Evolutionary conservation across 2,113 vertebrate genomes (phyloP).

Genomic region (Anser brachyrhynchus): DNA sequence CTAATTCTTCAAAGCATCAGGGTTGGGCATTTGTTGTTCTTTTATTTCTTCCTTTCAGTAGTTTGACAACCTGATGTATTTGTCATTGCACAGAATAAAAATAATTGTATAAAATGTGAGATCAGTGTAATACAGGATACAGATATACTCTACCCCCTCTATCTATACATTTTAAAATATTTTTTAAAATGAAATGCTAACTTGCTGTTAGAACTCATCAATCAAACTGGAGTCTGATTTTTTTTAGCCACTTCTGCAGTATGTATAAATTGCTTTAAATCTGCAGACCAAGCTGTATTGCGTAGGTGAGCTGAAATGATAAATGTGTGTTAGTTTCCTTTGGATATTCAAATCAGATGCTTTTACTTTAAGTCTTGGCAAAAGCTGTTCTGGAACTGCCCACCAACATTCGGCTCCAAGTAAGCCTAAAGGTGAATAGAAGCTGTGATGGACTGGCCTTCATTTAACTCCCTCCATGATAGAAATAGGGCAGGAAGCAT

Average conservation of each 20-base stretch:
- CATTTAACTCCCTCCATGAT: neutral
- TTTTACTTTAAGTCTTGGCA: neutral
- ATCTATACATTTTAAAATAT: neutral
- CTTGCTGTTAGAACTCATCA: constrained; percentile 15
- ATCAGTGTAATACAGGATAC: neutral
- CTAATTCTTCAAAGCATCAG: constrained; percentile 32
- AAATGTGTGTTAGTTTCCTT: neutral
- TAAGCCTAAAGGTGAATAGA: neutral
- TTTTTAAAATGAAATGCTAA: neutral
- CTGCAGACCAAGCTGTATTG: neutral
- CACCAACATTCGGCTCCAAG: neutral
- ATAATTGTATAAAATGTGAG: neutral
- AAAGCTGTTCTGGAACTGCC: constrained; percentile 15
- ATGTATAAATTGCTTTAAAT: constrained; percentile 4
- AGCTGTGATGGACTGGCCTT: neutral
- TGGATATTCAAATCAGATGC: neutral
- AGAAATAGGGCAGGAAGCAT: neutral
- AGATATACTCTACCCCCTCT: neutral
- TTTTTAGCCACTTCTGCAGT: neutral
- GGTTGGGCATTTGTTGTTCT: neutral
- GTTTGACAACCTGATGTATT: neutral
- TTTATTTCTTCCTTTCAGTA: neutral
- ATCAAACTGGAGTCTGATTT: neutral
- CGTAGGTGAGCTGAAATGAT: neutral
- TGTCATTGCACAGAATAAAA: neutral